Base-by-base conservation (phyloP, 2,888 invertebrate species). In the Dasysyrphus tricinctus region DNA sequence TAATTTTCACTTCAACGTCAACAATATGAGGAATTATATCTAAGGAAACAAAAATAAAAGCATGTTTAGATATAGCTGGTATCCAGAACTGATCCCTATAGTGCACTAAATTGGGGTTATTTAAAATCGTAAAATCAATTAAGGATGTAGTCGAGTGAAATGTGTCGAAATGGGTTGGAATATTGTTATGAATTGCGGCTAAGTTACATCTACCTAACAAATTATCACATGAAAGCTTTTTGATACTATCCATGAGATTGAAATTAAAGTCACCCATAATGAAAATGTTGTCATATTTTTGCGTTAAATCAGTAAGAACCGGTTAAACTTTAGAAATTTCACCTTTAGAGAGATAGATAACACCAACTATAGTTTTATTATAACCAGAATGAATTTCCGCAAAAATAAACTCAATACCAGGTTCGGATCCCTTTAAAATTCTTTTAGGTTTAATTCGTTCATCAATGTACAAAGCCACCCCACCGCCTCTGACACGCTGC, bases 271-370 rank as follows among this genome's bases (percentile, higher is more conserved):
- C n/a, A n/a, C n/a, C n/a, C n/a, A n/a, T n/a, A n/a, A n/a, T n/a
- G n/a, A n/a, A n/a, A n/a, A 5, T 32, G 32, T 32, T 29, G 14
- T n/a, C 34, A 19, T 56, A 56, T 56, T 56, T 56, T 32, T 56
- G 56, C 1, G 42, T 42, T 12, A 56, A n/a, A 56, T 56, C 34
- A 24, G 56, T 56, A 7, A 56, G 8, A 56, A 56, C 12, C 1
- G 56, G 56, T n/a, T 56, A 32, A 56, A 32, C 56, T 56, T 56
- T 56, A 4, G 56, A 56, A 34, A 34, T 11, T 56, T 56, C 32
- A 5, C 34, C 29, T 0, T 34, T 56, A 0, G 56, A 34, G 16
- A 56, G 56, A 56, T 56, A 56, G 2, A 34, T 56, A 56, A 56
- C 34, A 34, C 56, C 34, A 0, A 56, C 56, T 4, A 56, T 2